phyloP scores from a whole-genome alignment of 2,888 invertebrate species.

The Chironomus riparius region DNA sequence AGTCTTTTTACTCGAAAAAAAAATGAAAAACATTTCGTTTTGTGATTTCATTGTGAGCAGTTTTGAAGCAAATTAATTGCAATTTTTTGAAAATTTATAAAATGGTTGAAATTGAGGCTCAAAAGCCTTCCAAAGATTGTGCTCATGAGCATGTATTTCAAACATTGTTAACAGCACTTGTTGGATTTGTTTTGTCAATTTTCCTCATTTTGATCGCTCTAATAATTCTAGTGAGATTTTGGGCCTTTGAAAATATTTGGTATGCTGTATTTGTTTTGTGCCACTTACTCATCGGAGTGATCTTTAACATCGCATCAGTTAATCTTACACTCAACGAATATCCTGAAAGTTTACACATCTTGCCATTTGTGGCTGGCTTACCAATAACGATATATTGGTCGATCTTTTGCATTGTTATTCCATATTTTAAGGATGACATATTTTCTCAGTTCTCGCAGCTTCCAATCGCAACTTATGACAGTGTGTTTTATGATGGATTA shows the following conservation, averaged over 20 bases:
- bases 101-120: background rate
- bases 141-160: background rate
- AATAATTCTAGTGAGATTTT: slow-evolving; percentile 3
- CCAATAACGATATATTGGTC: slow-evolving; percentile 3
- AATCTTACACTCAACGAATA: background rate
- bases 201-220: background rate
- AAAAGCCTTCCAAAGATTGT: background rate
- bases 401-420: background rate
- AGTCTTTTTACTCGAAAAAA: background rate
- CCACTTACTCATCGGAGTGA: background rate
- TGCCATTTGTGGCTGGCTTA: background rate
- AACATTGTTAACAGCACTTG: background rate
- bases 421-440: background rate
- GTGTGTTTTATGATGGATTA: slow-evolving; percentile 8
- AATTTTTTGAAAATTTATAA: background rate
- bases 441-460: slow-evolving; percentile 5
- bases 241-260: slow-evolving; percentile 7
- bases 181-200: background rate
- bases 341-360: background rate
- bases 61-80: background rate
- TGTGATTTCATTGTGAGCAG: background rate
- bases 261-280: background rate
- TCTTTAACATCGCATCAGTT: slow-evolving; percentile 12
- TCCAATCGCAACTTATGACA: slow-evolving; percentile 6
- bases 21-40: background rate